Percentiles rank a stretch among this genome's conserved stretches.
Evolutionary conservation across 2,113 vertebrate genomes (phyloP).

Genomic region (Archilochus colubris): DNA sequence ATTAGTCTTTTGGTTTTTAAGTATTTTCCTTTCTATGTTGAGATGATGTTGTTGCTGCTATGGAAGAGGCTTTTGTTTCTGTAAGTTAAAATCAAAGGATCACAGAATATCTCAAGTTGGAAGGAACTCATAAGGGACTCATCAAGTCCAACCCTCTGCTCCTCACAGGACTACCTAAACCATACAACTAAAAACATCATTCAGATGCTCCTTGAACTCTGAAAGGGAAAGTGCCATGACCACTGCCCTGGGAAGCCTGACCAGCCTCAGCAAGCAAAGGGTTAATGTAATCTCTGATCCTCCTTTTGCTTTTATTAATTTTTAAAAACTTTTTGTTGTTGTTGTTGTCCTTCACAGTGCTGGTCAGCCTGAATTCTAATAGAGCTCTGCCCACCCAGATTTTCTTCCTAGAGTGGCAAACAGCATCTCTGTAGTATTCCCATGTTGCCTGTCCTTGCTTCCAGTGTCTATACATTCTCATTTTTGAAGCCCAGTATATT

Average conservation of each 20-base stretch:
- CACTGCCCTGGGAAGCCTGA: background rate
- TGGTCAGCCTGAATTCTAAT: background rate
- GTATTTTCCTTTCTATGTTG: background rate
- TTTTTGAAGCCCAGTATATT: background rate
- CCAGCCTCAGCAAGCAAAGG: background rate
- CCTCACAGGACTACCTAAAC: background rate
- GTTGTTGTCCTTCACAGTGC: background rate
- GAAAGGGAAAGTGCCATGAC: rapidly evolving
- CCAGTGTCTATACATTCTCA: background rate
- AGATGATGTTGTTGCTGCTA: background rate
- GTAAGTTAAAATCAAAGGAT: background rate
- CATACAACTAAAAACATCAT: background rate
- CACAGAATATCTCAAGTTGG: background rate
- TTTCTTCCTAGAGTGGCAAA: background rate
- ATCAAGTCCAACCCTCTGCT: background rate
- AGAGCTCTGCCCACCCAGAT: background rate
- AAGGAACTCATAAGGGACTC: background rate
- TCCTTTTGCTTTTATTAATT: background rate
- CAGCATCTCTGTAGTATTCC: background rate
- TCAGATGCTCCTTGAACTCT: background rate
- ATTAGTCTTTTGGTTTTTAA: background rate
- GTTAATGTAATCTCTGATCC: background rate
- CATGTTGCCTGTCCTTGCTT: background rate
- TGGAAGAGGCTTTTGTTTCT: background rate
- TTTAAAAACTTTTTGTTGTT: background rate